Evolutionary conservation across 2,113 vertebrate species (phyloP), one percentile per base, ranked within the genome.

Genomic region (Pachyramphus minor): DNA sequence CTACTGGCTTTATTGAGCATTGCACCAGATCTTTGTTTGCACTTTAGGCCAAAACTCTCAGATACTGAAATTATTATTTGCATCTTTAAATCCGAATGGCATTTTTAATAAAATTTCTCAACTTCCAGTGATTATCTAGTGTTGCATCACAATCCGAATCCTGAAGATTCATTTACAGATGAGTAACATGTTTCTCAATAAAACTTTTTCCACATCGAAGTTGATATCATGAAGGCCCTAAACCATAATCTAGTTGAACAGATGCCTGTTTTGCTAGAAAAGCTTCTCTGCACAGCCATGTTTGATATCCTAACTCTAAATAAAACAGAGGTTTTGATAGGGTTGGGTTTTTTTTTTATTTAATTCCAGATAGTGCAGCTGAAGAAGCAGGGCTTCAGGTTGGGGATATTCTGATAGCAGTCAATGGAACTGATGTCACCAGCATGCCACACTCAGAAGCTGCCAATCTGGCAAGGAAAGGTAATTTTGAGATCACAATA

Each of bases 401-500:
- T 0, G 99, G 99, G 87, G 99, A 99, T 66, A 98, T 97, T 63
- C 98, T 99, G 68, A 95, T 99, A 86, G 98, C 98, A 66, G 98
- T 99, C 74, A 99, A 99, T 16, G 98, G 99, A 81, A 99, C 98
- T 1, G 98, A 99, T 94, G 99, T 99, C 89, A 99, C 98, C 64
- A 98, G 98, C 25, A 97, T 98, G 53, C 98, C 98, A 74, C 99
- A 99, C 25, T 99, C 99, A 42, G 99, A 99, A 95, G 99, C 99
- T 63, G 99, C 98, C 56, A 98, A 98, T 72, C 97, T 99, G 45
- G 99, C 98, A 60, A 98, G 98, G 42, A 98, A 98, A 98, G 99
- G 98, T 98, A 96, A 94, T 50, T 95, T 88, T 72, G 47, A 56
- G 16, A 41, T 53, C 6, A 58, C 25, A 49, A 3, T 31, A 55